Evolutionary conservation across 53 echinoderm and acorn worm genomes (phyloP).

Genomic region (Echinometra lucunter): DNA sequence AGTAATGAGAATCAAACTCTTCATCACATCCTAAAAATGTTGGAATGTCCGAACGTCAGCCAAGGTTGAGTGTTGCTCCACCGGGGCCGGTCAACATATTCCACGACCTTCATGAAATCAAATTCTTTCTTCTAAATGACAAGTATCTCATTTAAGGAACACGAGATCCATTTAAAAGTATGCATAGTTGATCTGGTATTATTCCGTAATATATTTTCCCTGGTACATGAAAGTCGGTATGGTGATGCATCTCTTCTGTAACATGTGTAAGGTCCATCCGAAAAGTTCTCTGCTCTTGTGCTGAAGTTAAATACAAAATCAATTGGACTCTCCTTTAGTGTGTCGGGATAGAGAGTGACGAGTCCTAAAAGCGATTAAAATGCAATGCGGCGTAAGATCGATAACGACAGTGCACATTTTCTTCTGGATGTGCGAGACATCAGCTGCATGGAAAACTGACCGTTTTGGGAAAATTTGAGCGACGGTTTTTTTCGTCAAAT

Average conservation of each 20-base stretch:
- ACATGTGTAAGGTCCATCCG: not conserved
- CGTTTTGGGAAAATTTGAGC: not conserved
- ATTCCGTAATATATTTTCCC: constrained; percentile 19
- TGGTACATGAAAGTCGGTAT: not conserved
- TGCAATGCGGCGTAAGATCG: not conserved
- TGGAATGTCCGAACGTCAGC: not conserved
- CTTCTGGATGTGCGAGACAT: not conserved
- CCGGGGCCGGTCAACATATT: not conserved
- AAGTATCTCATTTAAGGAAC: not conserved
- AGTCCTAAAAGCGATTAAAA: not conserved
- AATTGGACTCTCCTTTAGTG: not conserved
- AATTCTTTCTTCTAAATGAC: not conserved
- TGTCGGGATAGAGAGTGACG: not conserved
- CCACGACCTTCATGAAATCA: not conserved
- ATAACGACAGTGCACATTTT: not conserved
- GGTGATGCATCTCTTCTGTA: not conserved
- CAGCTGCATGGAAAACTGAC: not conserved
- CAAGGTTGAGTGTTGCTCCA: not conserved
- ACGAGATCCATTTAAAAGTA: not conserved
- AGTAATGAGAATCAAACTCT: constrained; percentile 33
- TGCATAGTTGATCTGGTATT: not conserved
- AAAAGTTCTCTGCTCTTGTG: not conserved
- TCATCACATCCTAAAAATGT: constrained; percentile 49
- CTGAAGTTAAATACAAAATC: not conserved
- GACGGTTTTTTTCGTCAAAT: not conserved